Percentiles rank a stretch among this genome's conserved stretches.
These are phyloP conservation scores for Cryptocheilus praepositus DNA, from an alignment of 2,888 invertebrate genomes.

Conservation along the genomic window DNA sequence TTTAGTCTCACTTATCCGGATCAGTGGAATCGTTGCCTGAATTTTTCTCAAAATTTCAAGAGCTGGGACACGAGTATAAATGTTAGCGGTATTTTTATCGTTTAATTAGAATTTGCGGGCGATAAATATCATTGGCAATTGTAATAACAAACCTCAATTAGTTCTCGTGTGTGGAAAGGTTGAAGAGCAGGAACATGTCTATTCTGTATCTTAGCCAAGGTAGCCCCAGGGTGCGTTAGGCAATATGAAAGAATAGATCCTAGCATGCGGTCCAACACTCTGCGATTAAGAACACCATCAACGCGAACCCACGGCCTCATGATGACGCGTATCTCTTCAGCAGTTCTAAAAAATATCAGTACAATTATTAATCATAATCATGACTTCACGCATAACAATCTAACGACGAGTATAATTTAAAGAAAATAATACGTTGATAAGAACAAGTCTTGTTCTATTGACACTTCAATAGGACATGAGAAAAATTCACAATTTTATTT, in stretches of 20 bases:
- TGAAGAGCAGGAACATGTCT: constrained; percentile 81
- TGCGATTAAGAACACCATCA: constrained; percentile 83
- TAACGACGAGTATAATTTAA: too few relatives aligned
- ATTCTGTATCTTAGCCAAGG: constrained; percentile 76
- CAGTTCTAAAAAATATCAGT: constrained; percentile 58
- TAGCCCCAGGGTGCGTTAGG: constrained; percentile 79
- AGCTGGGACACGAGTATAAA: neutral
- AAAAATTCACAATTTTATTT: too few relatives aligned
- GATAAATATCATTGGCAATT: neutral
- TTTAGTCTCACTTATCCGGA: too few relatives aligned
- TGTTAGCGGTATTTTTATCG: too few relatives aligned
- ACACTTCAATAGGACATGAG: too few relatives aligned
- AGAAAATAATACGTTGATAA: too few relatives aligned
- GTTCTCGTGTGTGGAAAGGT: constrained; percentile 80
- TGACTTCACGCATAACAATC: neutral
- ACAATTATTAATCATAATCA: neutral
- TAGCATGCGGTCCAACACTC: constrained; percentile 82
- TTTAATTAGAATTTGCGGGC: neutral
- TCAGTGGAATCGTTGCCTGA: too few relatives aligned
- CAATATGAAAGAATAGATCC: constrained; percentile 81
- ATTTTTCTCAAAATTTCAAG: too few relatives aligned
- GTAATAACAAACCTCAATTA: constrained; percentile 77
- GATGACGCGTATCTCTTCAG: constrained; percentile 71
- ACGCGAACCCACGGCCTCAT: constrained; percentile 85
- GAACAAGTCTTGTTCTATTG: too few relatives aligned